Percentiles rank a stretch among this genome's conserved stretches.
Conservation (phyloP, 2,113 vertebrate species). For the Siniperca chuatsi region DNA sequence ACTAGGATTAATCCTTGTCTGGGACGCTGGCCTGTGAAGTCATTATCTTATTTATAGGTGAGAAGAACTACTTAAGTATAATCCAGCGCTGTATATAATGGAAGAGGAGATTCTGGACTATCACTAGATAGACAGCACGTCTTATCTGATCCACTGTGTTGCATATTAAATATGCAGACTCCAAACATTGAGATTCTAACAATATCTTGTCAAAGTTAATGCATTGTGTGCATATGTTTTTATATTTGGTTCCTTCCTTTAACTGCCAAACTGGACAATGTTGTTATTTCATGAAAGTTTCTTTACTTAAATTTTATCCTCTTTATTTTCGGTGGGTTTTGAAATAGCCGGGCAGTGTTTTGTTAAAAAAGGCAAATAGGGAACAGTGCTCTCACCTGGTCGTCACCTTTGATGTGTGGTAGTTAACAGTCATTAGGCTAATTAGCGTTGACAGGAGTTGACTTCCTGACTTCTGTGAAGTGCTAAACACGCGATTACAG, state of each 20-base stretch:
- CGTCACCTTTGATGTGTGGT: background rate
- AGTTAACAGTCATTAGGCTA: background rate
- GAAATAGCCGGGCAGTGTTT: no score
- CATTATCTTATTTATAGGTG: constrained; percentile 32
- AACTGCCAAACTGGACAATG: background rate
- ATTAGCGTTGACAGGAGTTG: background rate
- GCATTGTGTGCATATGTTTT: background rate
- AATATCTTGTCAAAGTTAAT: background rate
- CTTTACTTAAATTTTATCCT: no score
- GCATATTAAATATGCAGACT: background rate
- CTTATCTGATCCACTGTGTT: background rate
- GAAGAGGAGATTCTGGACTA: background rate
- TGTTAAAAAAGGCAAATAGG: background rate
- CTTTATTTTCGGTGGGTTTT: no score
- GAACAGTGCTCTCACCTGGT: background rate
- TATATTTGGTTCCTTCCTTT: background rate
- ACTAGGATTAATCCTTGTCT: constrained; percentile 6
- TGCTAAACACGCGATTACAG: background rate
- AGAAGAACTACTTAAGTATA: constrained; percentile 17
- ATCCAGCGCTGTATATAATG: constrained; percentile 12
- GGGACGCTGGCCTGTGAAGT: background rate
- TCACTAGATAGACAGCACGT: background rate
- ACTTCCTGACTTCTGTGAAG: background rate
- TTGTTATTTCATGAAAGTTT: background rate
- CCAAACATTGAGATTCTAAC: no score